Evolutionary conservation across 2,888 invertebrate species (phyloP).

Genomic region (Seladonia tumulorum): DNA sequence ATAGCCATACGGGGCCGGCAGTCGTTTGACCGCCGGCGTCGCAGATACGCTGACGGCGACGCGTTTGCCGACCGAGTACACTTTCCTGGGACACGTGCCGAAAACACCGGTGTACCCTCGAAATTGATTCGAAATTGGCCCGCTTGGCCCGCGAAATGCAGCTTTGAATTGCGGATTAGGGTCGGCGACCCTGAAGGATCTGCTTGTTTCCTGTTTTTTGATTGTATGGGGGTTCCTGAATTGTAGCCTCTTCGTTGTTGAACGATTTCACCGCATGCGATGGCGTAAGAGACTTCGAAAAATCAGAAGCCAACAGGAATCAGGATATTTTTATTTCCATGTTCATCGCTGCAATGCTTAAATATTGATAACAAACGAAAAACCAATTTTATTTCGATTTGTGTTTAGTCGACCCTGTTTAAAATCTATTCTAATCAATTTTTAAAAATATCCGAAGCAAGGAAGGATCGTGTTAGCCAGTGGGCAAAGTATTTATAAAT

Average conservation of each 20-base stretch:
- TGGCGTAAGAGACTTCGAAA: neutral
- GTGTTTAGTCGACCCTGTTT: too few species aligned
- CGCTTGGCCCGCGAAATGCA: neutral
- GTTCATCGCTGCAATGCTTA: too few species aligned
- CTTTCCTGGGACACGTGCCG: constrained; percentile 33
- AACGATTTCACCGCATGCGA: neutral
- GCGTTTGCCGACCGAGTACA: constrained; percentile 38
- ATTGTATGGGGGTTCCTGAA: neutral
- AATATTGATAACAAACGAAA: too few species aligned
- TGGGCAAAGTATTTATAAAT: too few species aligned
- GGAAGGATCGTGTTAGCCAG: too few species aligned
- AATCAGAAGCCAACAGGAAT: neutral
- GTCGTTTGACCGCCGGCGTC: constrained; percentile 30
- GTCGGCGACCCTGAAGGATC: neutral
- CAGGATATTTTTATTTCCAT: neutral
- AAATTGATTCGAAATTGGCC: constrained; percentile 25
- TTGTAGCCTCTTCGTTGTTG: neutral
- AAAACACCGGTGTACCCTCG: constrained; percentile 1
- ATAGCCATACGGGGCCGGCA: constrained; percentile 53
- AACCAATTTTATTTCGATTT: too few species aligned
- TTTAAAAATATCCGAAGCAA: too few species aligned
- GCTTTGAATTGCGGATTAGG: constrained; percentile 13
- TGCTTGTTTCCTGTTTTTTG: constrained; percentile 5
- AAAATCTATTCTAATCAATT: too few species aligned
- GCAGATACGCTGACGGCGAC: constrained; percentile 30